These are phyloP conservation scores for Antheraea yamamai DNA, from an alignment of 2,888 invertebrate species.

Conservation along the genomic window DNA sequence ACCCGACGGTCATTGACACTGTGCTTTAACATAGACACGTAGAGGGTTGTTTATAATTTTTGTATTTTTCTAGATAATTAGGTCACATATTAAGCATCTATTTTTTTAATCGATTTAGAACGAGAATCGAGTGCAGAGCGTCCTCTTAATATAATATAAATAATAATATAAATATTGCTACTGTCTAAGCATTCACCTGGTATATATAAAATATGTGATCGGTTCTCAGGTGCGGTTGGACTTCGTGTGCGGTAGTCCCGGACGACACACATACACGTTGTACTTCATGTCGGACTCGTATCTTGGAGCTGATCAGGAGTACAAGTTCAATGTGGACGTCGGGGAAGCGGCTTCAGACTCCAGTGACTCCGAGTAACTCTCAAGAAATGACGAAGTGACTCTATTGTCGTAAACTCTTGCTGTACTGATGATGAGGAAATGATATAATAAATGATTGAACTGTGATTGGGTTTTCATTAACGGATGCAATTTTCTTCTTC, in stretches of 20 bases:
- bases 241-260: constrained; percentile 95
- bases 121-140: no score
- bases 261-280: constrained; percentile 94
- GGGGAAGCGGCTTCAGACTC: constrained; percentile 74
- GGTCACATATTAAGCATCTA: no score
- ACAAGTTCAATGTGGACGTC: constrained; percentile 94
- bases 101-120: no score
- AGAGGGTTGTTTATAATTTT: no score
- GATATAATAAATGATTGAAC: background rate
- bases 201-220: background rate
- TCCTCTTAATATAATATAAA: no score
- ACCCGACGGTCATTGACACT: no score
- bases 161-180: no score
- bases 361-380: constrained; percentile 48
- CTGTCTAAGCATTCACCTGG: no score
- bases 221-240: constrained; percentile 84
- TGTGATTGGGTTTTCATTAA: background rate
- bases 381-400: background rate
- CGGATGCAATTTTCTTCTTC: no score
- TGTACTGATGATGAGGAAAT: background rate
- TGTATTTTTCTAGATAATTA: no score
- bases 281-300: constrained; percentile 99
- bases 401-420: background rate
- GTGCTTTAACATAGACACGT: no score
- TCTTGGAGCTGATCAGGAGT: constrained; percentile 99